These are phyloP conservation scores for Sebastes diploproa DNA, from an alignment of 2,797 vertebrate species.

Conservation along the genomic window DNA sequence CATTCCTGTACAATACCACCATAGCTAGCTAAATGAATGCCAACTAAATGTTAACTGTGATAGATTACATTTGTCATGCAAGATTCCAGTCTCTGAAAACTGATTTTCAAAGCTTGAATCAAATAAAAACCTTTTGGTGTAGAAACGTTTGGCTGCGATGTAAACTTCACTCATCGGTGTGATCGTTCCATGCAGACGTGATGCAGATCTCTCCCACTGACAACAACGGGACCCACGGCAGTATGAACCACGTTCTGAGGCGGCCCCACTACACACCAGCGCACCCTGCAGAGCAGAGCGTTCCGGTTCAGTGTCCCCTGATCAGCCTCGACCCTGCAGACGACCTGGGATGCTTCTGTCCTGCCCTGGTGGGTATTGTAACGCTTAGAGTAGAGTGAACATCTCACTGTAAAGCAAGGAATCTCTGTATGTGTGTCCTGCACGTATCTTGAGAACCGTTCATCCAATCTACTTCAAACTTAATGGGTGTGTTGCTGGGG, in stretches of 20 bases:
- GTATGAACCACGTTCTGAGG: slow-evolving; percentile 82
- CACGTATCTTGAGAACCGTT: no score
- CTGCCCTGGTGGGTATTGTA: slow-evolving; percentile 51
- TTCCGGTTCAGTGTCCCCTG: slow-evolving; percentile 54
- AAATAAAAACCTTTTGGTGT: not conserved
- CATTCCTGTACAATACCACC: no score
- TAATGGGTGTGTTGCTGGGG: no score
- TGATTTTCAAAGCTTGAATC: not conserved
- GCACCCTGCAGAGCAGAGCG: slow-evolving; percentile 63
- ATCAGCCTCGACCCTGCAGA: slow-evolving; percentile 57
- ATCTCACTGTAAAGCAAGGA: not conserved
- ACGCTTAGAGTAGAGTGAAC: not conserved
- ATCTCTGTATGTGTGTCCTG: not conserved
- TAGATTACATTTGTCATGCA: not conserved
- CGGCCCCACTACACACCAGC: slow-evolving; percentile 54
- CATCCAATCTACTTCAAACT: no score
- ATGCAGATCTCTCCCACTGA: slow-evolving; percentile 73
- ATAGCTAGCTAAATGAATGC: not conserved
- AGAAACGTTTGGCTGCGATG: not conserved
- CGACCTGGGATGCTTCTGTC: slow-evolving; percentile 71
- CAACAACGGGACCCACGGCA: slow-evolving; percentile 86
- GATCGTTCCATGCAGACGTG: slow-evolving; percentile 65
- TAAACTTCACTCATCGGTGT: not conserved
- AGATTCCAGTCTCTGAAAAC: not conserved
- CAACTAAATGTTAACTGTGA: not conserved